A percentile compares a stretch with the other conserved stretches of the same genome.
phyloP scores from a whole-genome alignment of 2,797 vertebrate species.

The Hydrophis major region DNA sequence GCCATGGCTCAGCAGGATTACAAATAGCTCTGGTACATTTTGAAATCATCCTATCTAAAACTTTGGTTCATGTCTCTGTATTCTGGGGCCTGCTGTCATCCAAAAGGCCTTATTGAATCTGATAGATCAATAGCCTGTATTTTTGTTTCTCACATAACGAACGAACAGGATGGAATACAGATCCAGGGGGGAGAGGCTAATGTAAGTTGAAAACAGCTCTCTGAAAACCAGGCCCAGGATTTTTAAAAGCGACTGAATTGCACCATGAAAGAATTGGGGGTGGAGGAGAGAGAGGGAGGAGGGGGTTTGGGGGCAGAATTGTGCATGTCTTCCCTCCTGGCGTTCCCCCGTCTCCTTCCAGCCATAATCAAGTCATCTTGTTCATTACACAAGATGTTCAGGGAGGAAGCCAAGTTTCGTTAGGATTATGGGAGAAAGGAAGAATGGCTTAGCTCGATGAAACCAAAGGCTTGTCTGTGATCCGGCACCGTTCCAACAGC shows the following conservation, averaged over 20 bases:
- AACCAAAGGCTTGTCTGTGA: background rate
- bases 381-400: background rate
- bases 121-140: no score
- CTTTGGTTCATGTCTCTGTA: no score
- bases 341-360: background rate
- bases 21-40: no score
- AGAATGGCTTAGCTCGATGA: background rate
- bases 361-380: background rate
- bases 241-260: background rate
- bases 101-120: no score
- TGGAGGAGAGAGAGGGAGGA: background rate
- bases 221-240: rapidly evolving
- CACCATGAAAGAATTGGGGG: background rate
- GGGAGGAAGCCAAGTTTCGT: background rate
- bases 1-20: no score
- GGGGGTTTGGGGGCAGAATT: no score
- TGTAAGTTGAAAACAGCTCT: background rate
- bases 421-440: background rate
- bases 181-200: background rate
- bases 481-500: background rate
- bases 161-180: background rate
- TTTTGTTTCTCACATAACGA: no score
- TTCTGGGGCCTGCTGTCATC: no score
- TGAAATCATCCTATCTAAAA: no score
- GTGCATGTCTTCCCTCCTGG: background rate